phyloP scores from a whole-genome alignment of 2,888 invertebrate species.

The Pachliopta kotzebuea region DNA sequence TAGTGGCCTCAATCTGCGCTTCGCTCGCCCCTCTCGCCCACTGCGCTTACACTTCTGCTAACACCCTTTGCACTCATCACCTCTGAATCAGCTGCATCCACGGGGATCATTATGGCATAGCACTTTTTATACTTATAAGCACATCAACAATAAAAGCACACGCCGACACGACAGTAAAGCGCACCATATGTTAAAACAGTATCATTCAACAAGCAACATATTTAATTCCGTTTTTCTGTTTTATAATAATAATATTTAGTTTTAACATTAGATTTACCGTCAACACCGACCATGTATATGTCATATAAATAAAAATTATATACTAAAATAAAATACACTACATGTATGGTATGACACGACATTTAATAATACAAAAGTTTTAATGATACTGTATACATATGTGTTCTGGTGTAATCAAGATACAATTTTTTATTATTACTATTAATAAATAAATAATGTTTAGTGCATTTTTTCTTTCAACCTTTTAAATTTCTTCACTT shows the following conservation, averaged over 20 bases:
- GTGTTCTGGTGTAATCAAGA: not conserved
- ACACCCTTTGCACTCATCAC: conserved; percentile 73
- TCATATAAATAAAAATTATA: too few species aligned
- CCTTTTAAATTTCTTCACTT: not conserved
- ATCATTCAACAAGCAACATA: not conserved
- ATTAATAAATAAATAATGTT: not conserved
- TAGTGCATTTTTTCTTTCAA: not conserved
- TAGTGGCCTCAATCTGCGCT: conserved; percentile 79
- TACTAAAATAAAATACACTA: too few species aligned
- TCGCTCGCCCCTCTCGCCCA: conserved; percentile 78
- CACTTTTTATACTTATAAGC: conserved; percentile 12
- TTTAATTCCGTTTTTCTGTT: too few species aligned
- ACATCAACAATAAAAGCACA: conserved; percentile 16
- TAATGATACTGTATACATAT: too few species aligned
- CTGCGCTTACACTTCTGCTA: conserved; percentile 71
- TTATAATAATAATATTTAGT: too few species aligned
- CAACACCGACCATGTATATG: too few species aligned
- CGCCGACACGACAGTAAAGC: not conserved
- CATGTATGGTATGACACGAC: too few species aligned
- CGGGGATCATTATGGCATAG: conserved; percentile 29
- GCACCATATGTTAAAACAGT: not conserved
- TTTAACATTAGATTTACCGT: too few species aligned
- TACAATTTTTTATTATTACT: not conserved
- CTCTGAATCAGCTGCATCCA: conserved; percentile 61
- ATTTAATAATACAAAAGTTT: too few species aligned